Percentiles rank a stretch among this genome's conserved stretches.
Conservation (phyloP, 2,113 vertebrate genomes). For the Monopterus albus region DNA sequence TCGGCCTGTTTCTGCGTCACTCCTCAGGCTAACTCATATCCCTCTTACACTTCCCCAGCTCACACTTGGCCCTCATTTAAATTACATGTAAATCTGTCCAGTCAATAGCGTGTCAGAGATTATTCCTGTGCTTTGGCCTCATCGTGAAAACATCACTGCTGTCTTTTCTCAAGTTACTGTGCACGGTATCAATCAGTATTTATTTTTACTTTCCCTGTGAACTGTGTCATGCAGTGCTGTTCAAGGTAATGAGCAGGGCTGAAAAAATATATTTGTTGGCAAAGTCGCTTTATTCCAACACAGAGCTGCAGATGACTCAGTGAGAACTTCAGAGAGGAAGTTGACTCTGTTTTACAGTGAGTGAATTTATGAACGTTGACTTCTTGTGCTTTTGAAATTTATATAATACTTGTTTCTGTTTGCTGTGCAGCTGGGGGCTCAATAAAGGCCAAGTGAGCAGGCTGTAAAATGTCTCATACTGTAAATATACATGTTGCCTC, state of each 20-base stretch:
- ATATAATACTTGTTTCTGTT: conserved; percentile 20
- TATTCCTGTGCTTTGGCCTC: neutral
- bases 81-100: conserved; percentile 41
- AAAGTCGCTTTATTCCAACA: conserved; percentile 13
- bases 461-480: no score
- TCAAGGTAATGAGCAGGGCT: conserved; percentile 40
- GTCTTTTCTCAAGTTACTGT: conserved; percentile 19
- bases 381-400: conserved; percentile 3
- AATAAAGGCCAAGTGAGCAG: conserved; percentile 2
- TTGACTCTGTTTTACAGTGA: neutral
- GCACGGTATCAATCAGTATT: conserved; percentile 29
- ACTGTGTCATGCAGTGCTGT: conserved; percentile 25
- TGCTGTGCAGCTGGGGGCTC: conserved; percentile 2
- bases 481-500: no score
- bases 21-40: neutral
- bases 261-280: conserved; percentile 65
- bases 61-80: conserved; percentile 16
- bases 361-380: neutral
- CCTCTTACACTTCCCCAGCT: neutral
- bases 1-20: neutral
- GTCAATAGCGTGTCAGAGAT: neutral
- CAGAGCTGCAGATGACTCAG: conserved; percentile 15
- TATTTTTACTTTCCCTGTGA: conserved; percentile 46
- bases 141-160: neutral
- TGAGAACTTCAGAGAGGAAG: neutral